These are phyloP conservation scores for Conus betulinus DNA, from an alignment of 1,140 invertebrate species.

Conservation along the genomic window DNA sequence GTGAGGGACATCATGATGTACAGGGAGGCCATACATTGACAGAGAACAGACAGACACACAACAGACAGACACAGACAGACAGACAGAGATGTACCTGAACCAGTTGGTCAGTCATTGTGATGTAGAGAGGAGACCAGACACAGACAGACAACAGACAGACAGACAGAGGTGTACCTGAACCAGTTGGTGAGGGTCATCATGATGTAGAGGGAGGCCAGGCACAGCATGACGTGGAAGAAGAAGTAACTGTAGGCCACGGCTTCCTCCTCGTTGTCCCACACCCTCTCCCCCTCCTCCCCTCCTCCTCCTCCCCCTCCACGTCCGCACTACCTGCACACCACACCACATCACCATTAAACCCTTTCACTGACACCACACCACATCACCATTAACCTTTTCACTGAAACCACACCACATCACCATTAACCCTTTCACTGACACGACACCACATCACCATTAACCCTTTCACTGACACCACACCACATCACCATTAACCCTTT, in stretches of 20 bases:
- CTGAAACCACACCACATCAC: too few species aligned
- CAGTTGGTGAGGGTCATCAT: constrained; percentile 99
- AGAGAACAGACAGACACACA: too few species aligned
- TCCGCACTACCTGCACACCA: neutral
- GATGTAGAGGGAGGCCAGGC: constrained; percentile 96
- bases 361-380: too few species aligned
- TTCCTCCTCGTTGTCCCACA: constrained; percentile 97
- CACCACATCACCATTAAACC: too few species aligned
- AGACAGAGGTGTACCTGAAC: constrained; percentile 90
- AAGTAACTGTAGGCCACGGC: constrained; percentile 97
- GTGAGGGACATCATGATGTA: too few species aligned
- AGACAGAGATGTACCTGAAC: too few species aligned
- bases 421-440: too few species aligned
- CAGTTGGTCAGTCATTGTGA: constrained; percentile 99
- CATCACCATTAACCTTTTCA: neutral
- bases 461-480: neutral
- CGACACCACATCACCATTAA: neutral
- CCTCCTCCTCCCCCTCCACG: constrained; percentile 50
- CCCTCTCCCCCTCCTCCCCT: constrained; percentile 79
- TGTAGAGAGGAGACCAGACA: constrained; percentile 97
- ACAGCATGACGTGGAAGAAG: constrained; percentile 98
- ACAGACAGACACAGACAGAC: too few species aligned
- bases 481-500: neutral
- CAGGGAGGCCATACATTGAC: too few species aligned
- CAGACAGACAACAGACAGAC: constrained; percentile 82